Conservation (phyloP, 92 coral and sea anemone species). For the Zoanthus gigantus region DNA sequence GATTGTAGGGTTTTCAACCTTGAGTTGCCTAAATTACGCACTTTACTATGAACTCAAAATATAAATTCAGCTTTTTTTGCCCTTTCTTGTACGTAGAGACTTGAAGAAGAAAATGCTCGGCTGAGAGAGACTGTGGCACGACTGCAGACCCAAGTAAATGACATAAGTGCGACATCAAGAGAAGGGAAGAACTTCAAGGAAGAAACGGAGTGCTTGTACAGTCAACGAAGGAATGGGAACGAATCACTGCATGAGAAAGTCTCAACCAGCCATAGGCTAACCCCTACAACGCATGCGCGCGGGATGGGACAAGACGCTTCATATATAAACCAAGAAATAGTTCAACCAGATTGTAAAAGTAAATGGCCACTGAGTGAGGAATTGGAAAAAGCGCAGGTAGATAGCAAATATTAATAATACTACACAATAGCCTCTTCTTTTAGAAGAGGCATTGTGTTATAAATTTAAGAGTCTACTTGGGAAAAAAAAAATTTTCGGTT, state of each 20-base stretch:
- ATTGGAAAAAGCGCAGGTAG: conserved; percentile 35
- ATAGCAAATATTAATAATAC: background rate
- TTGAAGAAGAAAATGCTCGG: conserved; percentile 38
- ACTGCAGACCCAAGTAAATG: conserved; percentile 35
- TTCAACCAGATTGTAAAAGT: background rate
- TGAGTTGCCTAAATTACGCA: no score
- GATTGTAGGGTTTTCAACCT: no score
- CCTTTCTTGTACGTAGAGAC: conserved; percentile 11
- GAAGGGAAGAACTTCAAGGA: conserved; percentile 24
- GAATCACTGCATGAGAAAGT: background rate
- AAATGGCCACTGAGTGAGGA: conserved; percentile 44
- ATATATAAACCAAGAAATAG: background rate
- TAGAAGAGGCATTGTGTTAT: background rate
- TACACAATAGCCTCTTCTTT: no score
- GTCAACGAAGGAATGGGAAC: conserved; percentile 17
- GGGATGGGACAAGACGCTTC: background rate
- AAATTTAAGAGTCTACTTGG: no score
- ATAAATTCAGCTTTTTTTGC: background rate
- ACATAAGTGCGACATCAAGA: conserved; percentile 17
- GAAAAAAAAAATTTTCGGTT: background rate
- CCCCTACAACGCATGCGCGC: background rate
- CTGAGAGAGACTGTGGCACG: conserved; percentile 32
- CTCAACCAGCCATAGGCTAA: background rate
- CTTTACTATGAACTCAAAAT: background rate
- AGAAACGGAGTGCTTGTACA: background rate